Conservation (phyloP, 2,113 vertebrate genomes). For the Psettodes erumei region DNA sequence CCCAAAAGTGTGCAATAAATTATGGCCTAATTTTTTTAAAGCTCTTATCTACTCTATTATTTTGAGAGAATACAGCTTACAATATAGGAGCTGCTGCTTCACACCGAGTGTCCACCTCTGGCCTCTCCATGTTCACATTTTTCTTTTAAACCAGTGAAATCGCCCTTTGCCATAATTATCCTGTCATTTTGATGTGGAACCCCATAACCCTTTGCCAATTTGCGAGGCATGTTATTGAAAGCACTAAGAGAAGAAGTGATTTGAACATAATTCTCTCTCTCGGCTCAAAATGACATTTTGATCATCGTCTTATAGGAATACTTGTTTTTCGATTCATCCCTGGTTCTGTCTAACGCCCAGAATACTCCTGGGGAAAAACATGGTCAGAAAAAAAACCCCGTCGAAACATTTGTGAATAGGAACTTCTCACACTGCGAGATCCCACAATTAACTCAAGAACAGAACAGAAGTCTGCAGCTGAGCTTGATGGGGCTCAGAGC, state of each 20-base stretch:
- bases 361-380: conserved; percentile 7
- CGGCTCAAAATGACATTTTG: conserved; percentile 46
- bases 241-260: conserved; percentile 48
- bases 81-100: conserved; percentile 34
- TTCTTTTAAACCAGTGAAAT: conserved; percentile 38
- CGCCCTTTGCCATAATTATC: conserved; percentile 61
- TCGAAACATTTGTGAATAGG: neutral
- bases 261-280: conserved; percentile 59
- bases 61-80: conserved; percentile 34
- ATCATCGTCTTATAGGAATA: conserved; percentile 35
- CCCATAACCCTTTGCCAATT: conserved; percentile 61
- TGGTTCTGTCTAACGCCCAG: neutral
- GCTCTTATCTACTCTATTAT: conserved; percentile 53
- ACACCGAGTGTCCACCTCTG: conserved; percentile 23
- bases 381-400: neutral
- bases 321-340: neutral
- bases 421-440: neutral
- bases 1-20: conserved; percentile 54
- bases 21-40: conserved; percentile 3
- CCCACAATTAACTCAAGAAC: no score
- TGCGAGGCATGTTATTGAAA: conserved; percentile 65
- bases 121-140: conserved; percentile 20
- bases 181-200: conserved; percentile 67
- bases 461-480: neutral
- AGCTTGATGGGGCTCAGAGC: no score